Evolutionary conservation across 2,797 vertebrate genomes (phyloP).

Genomic region (Denticeps clupeoides): DNA sequence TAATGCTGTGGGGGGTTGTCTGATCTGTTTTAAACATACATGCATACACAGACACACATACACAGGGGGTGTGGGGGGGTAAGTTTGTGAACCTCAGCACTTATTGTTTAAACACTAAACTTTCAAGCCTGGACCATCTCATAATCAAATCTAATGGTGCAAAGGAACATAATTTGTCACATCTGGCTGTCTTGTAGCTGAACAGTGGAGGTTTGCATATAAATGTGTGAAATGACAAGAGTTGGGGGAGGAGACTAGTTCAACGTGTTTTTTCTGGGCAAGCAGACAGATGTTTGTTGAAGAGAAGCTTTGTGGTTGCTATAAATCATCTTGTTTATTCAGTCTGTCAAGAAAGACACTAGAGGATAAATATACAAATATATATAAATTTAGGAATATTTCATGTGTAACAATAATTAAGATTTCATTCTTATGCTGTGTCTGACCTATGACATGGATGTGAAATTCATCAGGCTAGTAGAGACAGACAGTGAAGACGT

Average conservation of each 20-base stretch:
- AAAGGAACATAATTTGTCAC: background rate
- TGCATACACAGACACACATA: background rate
- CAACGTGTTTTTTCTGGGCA: constrained; percentile 3
- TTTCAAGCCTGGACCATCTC: constrained; percentile 1
- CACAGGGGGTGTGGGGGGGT: background rate
- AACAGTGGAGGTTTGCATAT: background rate
- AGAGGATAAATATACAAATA: no score
- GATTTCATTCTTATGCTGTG: no score
- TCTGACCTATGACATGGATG: no score
- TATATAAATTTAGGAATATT: no score
- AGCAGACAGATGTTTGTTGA: constrained; percentile 16
- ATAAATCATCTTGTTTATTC: constrained; percentile 5
- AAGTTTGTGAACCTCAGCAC: background rate
- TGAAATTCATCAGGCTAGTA: no score
- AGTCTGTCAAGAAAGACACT: no score
- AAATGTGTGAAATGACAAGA: constrained; percentile 9
- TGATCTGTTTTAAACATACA: no score
- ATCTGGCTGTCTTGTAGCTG: constrained; percentile 9
- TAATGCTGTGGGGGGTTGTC: no score
- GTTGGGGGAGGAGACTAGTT: constrained; percentile 9
- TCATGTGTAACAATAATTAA: no score
- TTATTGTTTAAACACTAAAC: background rate
- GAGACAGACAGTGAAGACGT: no score
- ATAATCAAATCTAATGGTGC: background rate
- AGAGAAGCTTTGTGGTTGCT: background rate